Conservation (phyloP, 2,797 vertebrate genomes). For the Setipinna tenuifilis region DNA sequence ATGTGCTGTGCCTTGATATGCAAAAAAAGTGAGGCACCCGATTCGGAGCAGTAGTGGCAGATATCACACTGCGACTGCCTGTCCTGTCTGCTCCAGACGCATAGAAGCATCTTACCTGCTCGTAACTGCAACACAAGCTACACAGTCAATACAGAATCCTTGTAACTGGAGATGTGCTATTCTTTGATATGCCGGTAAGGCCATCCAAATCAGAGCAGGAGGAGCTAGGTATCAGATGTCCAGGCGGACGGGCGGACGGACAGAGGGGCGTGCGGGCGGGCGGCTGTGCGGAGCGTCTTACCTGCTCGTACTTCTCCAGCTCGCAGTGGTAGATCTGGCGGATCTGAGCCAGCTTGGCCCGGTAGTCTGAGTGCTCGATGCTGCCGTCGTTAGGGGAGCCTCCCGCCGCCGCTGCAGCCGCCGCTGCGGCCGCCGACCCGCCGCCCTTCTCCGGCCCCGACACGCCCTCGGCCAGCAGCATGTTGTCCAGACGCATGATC, state of each 20-base stretch:
- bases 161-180: too few species aligned
- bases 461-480: slow-evolving; percentile 89
- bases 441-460: slow-evolving; percentile 88
- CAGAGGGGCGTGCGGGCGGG: too few species aligned
- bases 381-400: slow-evolving; percentile 88
- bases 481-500: slow-evolving; percentile 90
- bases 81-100: neutral
- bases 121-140: too few species aligned
- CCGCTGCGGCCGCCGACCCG: slow-evolving; percentile 81
- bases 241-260: too few species aligned
- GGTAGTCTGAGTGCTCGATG: slow-evolving; percentile 92
- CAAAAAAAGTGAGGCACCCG: too few species aligned
- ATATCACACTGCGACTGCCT: neutral
- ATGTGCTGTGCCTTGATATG: too few species aligned
- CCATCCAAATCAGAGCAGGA: too few species aligned
- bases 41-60: neutral
- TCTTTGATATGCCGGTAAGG: too few species aligned
- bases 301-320: slow-evolving; percentile 94
- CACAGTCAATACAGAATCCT: too few species aligned
- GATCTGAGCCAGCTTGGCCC: slow-evolving; percentile 91
- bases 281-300: slow-evolving; percentile 60
- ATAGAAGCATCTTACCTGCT: too few species aligned
- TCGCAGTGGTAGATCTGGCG: slow-evolving; percentile 92
- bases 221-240: too few species aligned
- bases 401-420: slow-evolving; percentile 83